A percentile compares a stretch with the other conserved stretches of the same genome.
These are phyloP conservation scores for Pogonophryne albipinna DNA, from an alignment of 2,797 vertebrate species.

Conservation along the genomic window DNA sequence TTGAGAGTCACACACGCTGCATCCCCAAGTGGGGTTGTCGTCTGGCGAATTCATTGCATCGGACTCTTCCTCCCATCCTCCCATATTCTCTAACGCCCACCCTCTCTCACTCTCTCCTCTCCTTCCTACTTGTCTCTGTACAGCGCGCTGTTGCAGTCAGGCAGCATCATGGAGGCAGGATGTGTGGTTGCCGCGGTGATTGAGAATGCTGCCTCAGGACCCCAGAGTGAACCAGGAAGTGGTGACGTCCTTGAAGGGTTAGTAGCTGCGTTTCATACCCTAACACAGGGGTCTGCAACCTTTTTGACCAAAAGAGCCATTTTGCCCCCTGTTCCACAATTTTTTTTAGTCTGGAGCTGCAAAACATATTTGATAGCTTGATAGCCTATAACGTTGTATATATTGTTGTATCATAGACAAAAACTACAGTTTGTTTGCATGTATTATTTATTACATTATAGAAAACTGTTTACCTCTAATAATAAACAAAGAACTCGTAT, in stretches of 20 bases:
- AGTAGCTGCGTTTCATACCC: slow-evolving; percentile 51
- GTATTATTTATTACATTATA: no score
- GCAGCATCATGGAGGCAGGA: slow-evolving; percentile 86
- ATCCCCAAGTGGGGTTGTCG: slow-evolving; percentile 72
- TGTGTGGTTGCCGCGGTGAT: slow-evolving; percentile 85
- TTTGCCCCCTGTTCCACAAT: no score
- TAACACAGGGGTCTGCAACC: no score
- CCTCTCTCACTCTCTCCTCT: slow-evolving; percentile 27
- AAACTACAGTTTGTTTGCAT: no score
- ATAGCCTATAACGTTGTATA: no score
- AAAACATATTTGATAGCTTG: no score
- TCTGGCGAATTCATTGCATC: slow-evolving; percentile 64
- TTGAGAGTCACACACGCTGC: slow-evolving; percentile 57
- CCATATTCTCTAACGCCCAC: slow-evolving; percentile 24
- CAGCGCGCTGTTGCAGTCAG: slow-evolving; percentile 83
- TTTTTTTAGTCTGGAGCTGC: no score
- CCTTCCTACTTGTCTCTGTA: slow-evolving; percentile 68
- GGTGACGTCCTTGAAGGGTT: slow-evolving; percentile 85
- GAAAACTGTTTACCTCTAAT: no score
- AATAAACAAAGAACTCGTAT: no score
- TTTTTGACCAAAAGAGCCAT: no score
- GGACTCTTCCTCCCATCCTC: slow-evolving; percentile 53
- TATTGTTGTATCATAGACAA: no score
- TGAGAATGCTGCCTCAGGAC: slow-evolving; percentile 81
- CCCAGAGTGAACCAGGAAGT: slow-evolving; percentile 82